These are phyloP conservation scores for Apogon hyalosoma DNA, from an alignment of 2,797 vertebrate species.

Conservation along the genomic window DNA sequence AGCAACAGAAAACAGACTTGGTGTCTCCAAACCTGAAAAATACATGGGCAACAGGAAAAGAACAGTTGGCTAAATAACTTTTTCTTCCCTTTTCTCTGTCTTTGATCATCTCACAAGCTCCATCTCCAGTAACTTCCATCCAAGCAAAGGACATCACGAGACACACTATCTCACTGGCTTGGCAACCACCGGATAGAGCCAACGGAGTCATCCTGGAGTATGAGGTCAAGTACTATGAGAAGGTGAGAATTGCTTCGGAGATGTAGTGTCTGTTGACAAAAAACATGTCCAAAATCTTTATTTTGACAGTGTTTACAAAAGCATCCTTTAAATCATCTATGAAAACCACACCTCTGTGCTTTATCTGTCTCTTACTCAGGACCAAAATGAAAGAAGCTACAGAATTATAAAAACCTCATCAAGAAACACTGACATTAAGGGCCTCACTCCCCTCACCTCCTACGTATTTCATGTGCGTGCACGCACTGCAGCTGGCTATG, in stretches of 20 bases:
- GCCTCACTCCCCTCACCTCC: slow-evolving; percentile 93
- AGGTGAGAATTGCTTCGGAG: slow-evolving; percentile 82
- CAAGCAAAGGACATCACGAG: slow-evolving; percentile 96
- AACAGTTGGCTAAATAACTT: slow-evolving; percentile 20
- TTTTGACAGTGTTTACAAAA: no score
- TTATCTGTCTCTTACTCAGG: slow-evolving; percentile 76
- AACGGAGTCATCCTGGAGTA: slow-evolving; percentile 98
- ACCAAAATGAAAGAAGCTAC: slow-evolving; percentile 98
- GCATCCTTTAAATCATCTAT: no score
- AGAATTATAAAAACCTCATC: slow-evolving; percentile 94
- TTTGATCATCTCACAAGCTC: slow-evolving; percentile 82
- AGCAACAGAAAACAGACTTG: slow-evolving; percentile 58
- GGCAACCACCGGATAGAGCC: slow-evolving; percentile 94
- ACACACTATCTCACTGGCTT: slow-evolving; percentile 93
- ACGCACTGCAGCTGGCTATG: slow-evolving; percentile 94
- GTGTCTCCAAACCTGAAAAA: slow-evolving; percentile 53
- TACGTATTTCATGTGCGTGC: slow-evolving; percentile 97
- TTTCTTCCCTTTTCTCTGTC: slow-evolving; percentile 22
- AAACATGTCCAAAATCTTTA: background rate
- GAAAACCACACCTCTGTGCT: background rate
- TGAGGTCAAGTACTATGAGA: slow-evolving; percentile 98
- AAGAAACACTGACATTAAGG: slow-evolving; percentile 94
- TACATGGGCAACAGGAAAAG: slow-evolving; percentile 15
- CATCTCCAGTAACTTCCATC: slow-evolving; percentile 93
- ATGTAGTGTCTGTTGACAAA: background rate